Conservation (phyloP, 1,140 invertebrate genomes). For the Phymorhynchus buccinoides region DNA sequence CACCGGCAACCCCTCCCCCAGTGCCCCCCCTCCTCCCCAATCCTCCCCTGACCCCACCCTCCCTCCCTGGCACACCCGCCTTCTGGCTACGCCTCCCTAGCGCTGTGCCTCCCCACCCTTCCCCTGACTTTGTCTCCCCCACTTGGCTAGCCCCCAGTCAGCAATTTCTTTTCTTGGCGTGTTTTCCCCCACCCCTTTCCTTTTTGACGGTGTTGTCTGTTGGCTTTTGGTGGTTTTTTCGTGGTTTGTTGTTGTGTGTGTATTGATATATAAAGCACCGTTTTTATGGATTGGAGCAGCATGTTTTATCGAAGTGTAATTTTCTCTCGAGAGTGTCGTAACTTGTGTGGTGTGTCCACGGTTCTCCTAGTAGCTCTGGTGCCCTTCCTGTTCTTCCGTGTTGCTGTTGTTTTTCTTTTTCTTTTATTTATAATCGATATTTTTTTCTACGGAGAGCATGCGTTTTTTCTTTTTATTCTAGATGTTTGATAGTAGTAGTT, state of each 20-base stretch:
- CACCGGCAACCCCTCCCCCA: slow-evolving; percentile 29
- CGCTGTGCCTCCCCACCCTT: slow-evolving; percentile 2
- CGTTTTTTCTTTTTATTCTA: too few relatives aligned
- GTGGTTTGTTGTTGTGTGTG: not conserved
- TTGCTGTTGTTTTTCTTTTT: too few relatives aligned
- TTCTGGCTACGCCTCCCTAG: slow-evolving; percentile 26
- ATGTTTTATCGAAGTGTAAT: not conserved
- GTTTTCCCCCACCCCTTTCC: not conserved
- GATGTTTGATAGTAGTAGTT: too few relatives aligned
- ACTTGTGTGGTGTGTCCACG: too few relatives aligned
- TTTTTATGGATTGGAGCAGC: not conserved
- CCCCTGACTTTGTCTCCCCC: not conserved
- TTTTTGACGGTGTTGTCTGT: not conserved
- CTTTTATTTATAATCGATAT: too few relatives aligned
- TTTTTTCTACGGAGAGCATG: too few relatives aligned
- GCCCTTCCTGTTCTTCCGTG: too few relatives aligned
- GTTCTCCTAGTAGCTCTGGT: too few relatives aligned
- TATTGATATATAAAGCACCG: not conserved
- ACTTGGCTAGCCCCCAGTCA: slow-evolving; percentile 31
- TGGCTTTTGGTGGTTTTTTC: not conserved
- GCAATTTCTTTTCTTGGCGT: not conserved
- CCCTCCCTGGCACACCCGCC: slow-evolving; percentile 22
- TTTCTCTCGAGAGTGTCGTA: not conserved
- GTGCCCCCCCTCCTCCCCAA: not conserved
- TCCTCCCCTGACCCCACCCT: not conserved